Evolutionary conservation across 2,113 vertebrate genomes (phyloP).

Genomic region (Gracilinanus agilis): DNA sequence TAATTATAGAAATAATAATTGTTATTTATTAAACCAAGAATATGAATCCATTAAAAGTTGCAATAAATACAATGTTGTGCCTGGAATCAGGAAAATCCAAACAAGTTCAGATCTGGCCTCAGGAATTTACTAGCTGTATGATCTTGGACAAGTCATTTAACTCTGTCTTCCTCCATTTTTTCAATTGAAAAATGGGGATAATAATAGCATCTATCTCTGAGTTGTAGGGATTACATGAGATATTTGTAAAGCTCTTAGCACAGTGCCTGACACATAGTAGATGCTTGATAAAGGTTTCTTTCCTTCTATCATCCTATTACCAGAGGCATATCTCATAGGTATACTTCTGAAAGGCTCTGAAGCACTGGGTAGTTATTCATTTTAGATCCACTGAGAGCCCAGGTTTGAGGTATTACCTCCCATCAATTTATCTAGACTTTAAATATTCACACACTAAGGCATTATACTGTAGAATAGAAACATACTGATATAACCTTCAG

Average conservation of each 20-base stretch:
- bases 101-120: background rate
- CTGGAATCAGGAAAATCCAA: too few relatives aligned
- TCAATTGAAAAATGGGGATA: background rate
- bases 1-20: background rate
- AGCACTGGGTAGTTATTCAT: background rate
- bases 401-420: background rate
- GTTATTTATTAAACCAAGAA: background rate
- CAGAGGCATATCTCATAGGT: background rate
- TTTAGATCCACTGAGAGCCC: background rate
- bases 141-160: background rate
- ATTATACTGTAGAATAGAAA: background rate
- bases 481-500: background rate
- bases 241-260: background rate
- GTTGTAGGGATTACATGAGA: background rate
- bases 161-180: background rate
- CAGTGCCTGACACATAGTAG: background rate
- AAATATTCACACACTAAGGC: background rate
- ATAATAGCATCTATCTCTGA: background rate
- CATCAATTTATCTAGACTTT: background rate
- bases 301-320: background rate
- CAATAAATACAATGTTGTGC: background rate
- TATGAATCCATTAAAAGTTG: background rate
- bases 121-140: background rate
- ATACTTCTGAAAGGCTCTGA: background rate
- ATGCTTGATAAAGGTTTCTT: background rate